These are phyloP conservation scores for Drosophila bifasciata DNA, from an alignment of 1,140 invertebrate genomes.

Conservation along the genomic window DNA sequence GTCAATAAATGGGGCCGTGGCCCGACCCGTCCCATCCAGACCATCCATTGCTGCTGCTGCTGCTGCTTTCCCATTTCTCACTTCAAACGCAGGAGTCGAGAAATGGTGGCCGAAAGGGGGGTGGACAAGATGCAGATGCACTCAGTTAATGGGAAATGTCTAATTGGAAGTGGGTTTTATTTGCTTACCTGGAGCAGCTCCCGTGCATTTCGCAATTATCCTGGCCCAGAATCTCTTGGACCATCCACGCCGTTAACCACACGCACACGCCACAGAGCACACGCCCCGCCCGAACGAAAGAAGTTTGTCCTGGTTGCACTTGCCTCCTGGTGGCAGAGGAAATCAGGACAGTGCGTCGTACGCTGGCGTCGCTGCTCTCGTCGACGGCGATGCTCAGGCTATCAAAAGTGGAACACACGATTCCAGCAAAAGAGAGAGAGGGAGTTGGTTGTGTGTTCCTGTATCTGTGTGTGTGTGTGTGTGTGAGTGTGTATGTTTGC, in stretches of 20 bases:
- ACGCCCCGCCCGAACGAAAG: constrained; percentile 31
- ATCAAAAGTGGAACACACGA: constrained; percentile 69
- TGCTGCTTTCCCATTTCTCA: constrained; percentile 23
- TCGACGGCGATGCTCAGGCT: constrained; percentile 28
- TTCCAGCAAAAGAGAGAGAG: neutral
- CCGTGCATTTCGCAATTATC: constrained; percentile 41
- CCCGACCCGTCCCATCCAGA: constrained; percentile 22
- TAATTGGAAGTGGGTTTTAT: constrained; percentile 28
- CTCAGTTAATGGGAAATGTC: constrained; percentile 9
- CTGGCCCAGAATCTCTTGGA: neutral
- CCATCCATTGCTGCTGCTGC: neutral
- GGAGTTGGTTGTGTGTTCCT: neutral
- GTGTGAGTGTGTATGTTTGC: constrained; percentile 42
- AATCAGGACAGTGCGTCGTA: constrained; percentile 59
- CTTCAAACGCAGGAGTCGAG: constrained; percentile 20
- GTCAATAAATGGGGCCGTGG: constrained; percentile 71
- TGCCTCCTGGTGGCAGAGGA: constrained; percentile 27
- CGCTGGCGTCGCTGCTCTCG: constrained; percentile 6
- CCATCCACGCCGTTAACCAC: constrained; percentile 5
- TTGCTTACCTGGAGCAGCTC: constrained; percentile 43
- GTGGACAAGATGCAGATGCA: neutral
- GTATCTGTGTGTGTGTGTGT: constrained; percentile 13
- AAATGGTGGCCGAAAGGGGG: neutral
- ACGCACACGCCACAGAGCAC: constrained; percentile 15
- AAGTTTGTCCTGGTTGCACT: constrained; percentile 31